Conservation (phyloP, 2,888 invertebrate species). For the Choristoneura rosaceana region DNA sequence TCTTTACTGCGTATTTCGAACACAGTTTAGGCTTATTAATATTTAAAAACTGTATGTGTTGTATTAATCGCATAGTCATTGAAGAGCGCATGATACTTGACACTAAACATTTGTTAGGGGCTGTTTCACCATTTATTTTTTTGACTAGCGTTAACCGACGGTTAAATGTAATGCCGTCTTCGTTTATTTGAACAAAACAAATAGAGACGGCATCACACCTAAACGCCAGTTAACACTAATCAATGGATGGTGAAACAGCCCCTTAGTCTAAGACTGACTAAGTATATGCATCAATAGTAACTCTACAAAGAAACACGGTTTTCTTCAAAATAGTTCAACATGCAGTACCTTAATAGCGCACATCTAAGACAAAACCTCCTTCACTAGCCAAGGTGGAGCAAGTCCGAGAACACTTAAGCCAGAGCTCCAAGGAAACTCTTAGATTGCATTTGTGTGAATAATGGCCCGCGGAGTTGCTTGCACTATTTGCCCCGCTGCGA, state of each 20-base stretch:
- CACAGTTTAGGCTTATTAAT: neutral
- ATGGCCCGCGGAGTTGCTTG: slow-evolving; percentile 45
- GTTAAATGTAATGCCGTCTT: no score
- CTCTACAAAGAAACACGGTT: neutral
- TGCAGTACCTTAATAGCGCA: neutral
- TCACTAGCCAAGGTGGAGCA: slow-evolving; percentile 8
- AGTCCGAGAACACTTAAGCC: slow-evolving; percentile 38
- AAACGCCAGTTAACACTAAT: no score
- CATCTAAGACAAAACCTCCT: neutral
- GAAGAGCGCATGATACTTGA: neutral
- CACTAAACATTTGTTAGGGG: no score
- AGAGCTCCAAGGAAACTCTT: slow-evolving; percentile 38
- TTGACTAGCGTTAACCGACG: no score
- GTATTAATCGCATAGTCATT: no score
- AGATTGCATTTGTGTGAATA: slow-evolving; percentile 56
- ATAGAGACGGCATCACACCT: no score
- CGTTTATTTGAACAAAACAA: no score
- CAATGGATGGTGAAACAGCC: no score
- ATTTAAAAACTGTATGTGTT: no score
- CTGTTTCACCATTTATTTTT: no score
- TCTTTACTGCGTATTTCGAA: neutral
- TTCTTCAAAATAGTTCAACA: neutral
- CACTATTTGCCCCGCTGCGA: slow-evolving; percentile 18
- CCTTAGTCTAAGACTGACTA: no score
- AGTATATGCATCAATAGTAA: no score